These are phyloP conservation scores for Lerista edwardsae DNA, from an alignment of 2,797 vertebrate species.

Conservation along the genomic window DNA sequence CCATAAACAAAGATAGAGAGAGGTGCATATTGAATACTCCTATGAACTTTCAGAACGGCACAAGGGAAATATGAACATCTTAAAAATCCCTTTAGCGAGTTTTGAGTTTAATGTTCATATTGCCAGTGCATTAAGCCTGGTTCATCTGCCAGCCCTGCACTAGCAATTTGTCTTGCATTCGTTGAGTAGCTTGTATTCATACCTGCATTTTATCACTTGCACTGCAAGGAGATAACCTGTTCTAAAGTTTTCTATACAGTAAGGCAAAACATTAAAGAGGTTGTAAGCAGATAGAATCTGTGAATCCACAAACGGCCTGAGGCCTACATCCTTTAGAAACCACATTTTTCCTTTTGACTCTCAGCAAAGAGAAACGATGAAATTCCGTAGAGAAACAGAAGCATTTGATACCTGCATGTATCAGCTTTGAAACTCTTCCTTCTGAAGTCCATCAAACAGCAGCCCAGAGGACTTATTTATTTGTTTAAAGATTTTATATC, in stretches of 20 bases:
- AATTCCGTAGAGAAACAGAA: too few relatives aligned
- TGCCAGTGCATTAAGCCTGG: neutral
- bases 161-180: neutral
- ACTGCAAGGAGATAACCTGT: neutral
- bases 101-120: constrained; percentile 3
- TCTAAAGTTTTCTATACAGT: constrained; percentile 19
- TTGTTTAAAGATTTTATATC: too few relatives aligned
- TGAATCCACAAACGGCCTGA: neutral
- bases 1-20: neutral
- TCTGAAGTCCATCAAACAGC: neutral
- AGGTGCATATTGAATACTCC: neutral
- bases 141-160: constrained; percentile 27
- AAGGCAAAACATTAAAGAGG: constrained; percentile 19
- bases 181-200: neutral
- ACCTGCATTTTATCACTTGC: neutral
- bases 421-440: neutral
- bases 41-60: neutral
- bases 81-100: neutral
- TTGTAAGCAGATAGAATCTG: constrained; percentile 2
- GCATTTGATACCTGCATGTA: too few relatives aligned
- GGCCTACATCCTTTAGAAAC: neutral
- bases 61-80: neutral
- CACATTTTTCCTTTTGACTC: neutral
- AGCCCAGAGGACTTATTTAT: too few relatives aligned
- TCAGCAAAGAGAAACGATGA: neutral